Conservation (phyloP, 2,113 vertebrate species). For the Phalacrocorax brasilianus region DNA sequence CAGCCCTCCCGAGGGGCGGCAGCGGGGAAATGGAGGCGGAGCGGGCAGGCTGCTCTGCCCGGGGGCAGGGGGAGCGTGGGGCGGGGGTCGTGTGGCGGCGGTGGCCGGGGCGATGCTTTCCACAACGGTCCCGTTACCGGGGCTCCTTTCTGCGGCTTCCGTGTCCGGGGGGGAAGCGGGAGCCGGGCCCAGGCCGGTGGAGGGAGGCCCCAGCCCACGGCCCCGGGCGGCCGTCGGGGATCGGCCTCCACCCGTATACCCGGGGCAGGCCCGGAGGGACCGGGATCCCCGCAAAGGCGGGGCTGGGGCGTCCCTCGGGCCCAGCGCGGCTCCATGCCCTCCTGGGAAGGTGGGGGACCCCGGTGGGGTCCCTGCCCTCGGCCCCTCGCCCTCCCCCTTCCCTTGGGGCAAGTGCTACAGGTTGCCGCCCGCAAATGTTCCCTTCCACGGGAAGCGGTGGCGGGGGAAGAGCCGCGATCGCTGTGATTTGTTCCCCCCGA, state of each 20-base stretch:
- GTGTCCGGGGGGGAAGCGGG: no score
- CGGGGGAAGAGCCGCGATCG: accelerated
- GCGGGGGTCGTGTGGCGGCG: no score
- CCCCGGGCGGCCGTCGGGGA: neutral
- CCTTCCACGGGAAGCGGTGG: neutral
- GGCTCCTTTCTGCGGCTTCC: no score
- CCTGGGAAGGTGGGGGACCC: accelerated
- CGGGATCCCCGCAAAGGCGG: accelerated
- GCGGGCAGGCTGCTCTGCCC: no score
- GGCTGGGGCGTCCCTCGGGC: neutral
- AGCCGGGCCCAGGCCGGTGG: accelerated
- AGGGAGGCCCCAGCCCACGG: neutral
- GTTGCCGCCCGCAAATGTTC: neutral
- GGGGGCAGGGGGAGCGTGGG: no score
- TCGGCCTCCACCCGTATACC: neutral
- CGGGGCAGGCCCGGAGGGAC: neutral
- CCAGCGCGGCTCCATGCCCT: neutral
- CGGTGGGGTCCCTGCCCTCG: neutral
- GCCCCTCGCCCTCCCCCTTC: neutral
- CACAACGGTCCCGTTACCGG: no score
- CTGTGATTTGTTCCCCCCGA: neutral
- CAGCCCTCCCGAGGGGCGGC: no score
- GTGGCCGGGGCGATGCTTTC: no score
- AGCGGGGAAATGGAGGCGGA: no score
- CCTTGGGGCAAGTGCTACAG: neutral